Conservation (phyloP, 2,797 vertebrate species). For the Gymnoscopelus microlampas region DNA sequence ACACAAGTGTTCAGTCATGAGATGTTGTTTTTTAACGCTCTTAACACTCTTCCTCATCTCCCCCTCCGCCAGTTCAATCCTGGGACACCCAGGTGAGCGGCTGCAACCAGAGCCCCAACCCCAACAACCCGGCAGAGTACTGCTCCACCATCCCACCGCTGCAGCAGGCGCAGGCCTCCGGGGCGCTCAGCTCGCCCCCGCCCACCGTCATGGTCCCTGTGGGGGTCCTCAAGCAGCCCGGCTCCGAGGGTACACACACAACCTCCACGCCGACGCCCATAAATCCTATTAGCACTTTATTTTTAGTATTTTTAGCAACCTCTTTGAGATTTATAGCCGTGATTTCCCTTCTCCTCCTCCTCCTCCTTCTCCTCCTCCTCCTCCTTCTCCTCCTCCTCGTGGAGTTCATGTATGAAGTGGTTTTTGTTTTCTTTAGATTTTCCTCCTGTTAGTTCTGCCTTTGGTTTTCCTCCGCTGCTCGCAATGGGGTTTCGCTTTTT, state of each 20-base stretch:
- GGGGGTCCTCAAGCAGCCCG: slow-evolving; percentile 94
- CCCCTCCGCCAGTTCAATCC: slow-evolving; percentile 84
- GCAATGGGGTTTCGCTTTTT: background rate
- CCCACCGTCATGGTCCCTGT: slow-evolving; percentile 99
- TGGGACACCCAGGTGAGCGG: slow-evolving; percentile 88
- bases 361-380: too few relatives aligned
- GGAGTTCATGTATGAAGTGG: background rate
- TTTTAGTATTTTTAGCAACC: slow-evolving; percentile 16
- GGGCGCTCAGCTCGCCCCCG: slow-evolving; percentile 94
- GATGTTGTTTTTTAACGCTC: background rate
- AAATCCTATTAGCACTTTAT: slow-evolving; percentile 24
- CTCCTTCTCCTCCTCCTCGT: too few relatives aligned
- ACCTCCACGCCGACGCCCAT: slow-evolving; percentile 28
- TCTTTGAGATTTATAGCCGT: background rate
- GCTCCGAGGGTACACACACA: slow-evolving; percentile 87
- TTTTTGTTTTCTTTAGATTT: background rate
- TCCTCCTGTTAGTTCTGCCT: background rate
- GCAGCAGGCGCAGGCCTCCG: slow-evolving; percentile 97
- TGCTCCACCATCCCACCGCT: slow-evolving; percentile 98
- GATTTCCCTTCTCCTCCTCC: background rate
- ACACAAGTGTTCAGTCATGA: background rate
- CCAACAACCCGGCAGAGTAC: slow-evolving; percentile 98
- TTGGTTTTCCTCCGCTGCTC: background rate
- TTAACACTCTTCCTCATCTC: background rate
- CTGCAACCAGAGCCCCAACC: slow-evolving; percentile 95